Evolutionary conservation across 2,888 invertebrate species (phyloP), one percentile per base, ranked within the genome.

Genomic region (Dugesia japonica): DNA sequence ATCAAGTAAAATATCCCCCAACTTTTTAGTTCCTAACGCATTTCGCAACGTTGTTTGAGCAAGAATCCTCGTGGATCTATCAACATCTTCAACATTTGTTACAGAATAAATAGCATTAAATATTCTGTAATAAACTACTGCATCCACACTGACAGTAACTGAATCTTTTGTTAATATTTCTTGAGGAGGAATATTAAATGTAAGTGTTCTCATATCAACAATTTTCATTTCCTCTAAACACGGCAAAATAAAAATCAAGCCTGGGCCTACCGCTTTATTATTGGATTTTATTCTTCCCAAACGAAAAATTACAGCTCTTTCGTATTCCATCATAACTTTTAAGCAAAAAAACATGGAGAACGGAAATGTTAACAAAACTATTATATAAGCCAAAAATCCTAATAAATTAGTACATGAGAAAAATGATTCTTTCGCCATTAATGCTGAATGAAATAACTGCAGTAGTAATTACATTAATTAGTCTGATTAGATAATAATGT

Each of bases 321-420:
- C 92, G 83, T 93, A 93, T 82, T 93, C 92, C 82, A 92, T 92
- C 4, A 93, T 92, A 33, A 93, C 92, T 92, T 92, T 77, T n/a
- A 79, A 72, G 27, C 78, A 79, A 28, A 76, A 38, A 4, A 75
- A 28, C 28, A 78, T 38, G 26, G 79, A 76, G n/a, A 78, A 72
- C 7, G 78, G 78, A 72, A 72, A 72, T n/a, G 72, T 72, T 28
- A 72, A 13, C 27, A 72, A 7, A 4, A 72, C 56, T 9, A 56
- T 4, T n/a, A 56, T 13, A 23, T 56, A 56, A 23, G 17, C 56
- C 17, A 56, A 56, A 4, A 56, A n/a, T 56, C 56, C 56, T 23
- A 56, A n/a, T 7, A 56, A 20, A 56, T 56, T 56, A n/a, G 9
- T 23, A 23, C 56, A 56, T 4, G 56, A 56, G 56, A 56, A 56